phyloP scores from a whole-genome alignment of 2,113 vertebrate genomes.

The Pseudopodoces humilis region DNA sequence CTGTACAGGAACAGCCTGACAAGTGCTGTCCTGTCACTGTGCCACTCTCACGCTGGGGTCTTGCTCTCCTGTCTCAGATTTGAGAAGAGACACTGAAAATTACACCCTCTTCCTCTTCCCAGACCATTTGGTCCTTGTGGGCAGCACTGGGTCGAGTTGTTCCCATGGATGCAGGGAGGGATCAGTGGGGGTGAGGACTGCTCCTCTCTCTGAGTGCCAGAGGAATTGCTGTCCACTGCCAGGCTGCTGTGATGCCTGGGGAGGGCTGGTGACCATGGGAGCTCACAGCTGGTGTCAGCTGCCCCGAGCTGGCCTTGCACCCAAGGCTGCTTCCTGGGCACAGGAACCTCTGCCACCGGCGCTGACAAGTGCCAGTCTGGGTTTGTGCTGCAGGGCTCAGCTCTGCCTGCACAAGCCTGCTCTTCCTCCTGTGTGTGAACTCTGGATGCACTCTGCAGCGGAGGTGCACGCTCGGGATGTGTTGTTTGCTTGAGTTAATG shows the following conservation, averaged over 20 bases:
- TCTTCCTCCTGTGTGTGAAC: not conserved
- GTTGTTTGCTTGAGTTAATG: not conserved
- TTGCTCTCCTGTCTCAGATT: not conserved
- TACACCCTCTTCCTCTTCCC: not conserved
- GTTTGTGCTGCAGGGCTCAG: accelerated
- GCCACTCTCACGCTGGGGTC: not conserved
- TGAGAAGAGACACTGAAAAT: not conserved
- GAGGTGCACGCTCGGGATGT: not conserved
- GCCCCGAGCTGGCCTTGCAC: not conserved
- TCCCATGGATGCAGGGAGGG: not conserved
- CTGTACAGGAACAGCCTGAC: accelerated
- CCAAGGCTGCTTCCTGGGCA: not conserved
- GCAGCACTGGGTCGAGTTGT: accelerated
- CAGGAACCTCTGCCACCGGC: accelerated
- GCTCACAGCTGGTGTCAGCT: not conserved
- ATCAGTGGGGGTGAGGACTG: accelerated
- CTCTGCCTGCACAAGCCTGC: not conserved
- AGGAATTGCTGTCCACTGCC: not conserved
- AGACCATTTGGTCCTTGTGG: accelerated
- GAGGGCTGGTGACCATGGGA: not conserved
- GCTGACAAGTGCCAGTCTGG: accelerated
- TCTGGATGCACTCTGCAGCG: not conserved
- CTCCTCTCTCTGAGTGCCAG: not conserved
- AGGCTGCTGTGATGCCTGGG: accelerated
- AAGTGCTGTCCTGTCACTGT: not conserved